Base-by-base conservation (phyloP, 1,140 invertebrate species). In the Lanistes nyassanus region DNA sequence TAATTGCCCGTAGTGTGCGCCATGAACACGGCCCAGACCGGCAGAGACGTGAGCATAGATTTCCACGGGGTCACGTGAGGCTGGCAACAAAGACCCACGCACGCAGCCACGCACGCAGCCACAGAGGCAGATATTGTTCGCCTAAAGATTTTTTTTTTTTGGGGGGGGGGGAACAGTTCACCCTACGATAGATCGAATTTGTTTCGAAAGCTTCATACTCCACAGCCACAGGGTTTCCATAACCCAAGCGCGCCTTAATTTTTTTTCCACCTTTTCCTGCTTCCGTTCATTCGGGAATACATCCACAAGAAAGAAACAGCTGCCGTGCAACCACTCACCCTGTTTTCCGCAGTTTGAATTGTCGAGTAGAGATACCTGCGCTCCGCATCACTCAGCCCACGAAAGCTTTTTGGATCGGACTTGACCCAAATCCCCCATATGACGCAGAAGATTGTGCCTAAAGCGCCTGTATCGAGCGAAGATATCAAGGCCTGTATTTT, bases 11-110 rank as follows among this genome's bases (percentile, higher is more conserved):
- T 73, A 67, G 69, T 83, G 80, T 67, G 83, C 58, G 53, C 78
- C 60, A 42, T 26, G 23, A 74, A 42, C n/a, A 97, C 95, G 9
- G 96, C 95, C 94, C 95, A 97, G 7, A 98, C 94, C 0, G 95
- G 93, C 1, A 90, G 81, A 0, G 95, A 96, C 0, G 92, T 93
- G 11, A 97, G 74, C 0, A 77, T 74, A 9, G 60, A 31, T n/a
- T 60, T 55, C 76, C 76, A 77, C 6, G 76, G 76, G 19, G 53
- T 70, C 3, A 19, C 36, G n/a, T 23, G 74, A 19, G 11, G 4
- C 13, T 62, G 58, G n/a, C 37, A 64, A 7, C 29, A 64, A 62
- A 29, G 23, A 67, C 13, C 19, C 37, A 67, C 36, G 11, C 3
- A 67, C 37, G 26, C 37, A 37, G 2, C 0, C 31, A 21, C 31